These are phyloP conservation scores for Varanus komodoensis DNA, from an alignment of 2,113 vertebrate species.

Conservation along the genomic window DNA sequence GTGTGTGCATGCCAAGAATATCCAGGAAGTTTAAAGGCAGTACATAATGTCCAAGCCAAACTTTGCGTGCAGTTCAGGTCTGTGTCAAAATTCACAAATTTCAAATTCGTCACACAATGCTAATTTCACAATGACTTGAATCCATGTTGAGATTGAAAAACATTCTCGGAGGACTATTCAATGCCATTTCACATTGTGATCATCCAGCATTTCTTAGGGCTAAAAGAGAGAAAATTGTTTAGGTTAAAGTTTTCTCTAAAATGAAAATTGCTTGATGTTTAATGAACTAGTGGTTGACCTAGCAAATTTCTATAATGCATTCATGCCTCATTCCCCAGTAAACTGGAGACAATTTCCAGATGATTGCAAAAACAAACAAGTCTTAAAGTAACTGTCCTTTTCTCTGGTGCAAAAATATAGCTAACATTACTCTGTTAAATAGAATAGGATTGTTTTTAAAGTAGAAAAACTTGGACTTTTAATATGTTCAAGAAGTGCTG, in stretches of 20 bases:
- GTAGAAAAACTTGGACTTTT: neutral
- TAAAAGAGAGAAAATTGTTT: neutral
- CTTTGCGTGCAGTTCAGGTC: neutral
- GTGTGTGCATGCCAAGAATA: neutral
- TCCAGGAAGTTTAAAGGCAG: neutral
- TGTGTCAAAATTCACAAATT: neutral
- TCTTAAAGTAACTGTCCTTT: neutral
- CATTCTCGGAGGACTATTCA: neutral
- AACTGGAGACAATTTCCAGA: constrained; percentile 7
- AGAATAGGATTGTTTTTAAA: neutral
- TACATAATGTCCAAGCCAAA: neutral
- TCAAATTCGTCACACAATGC: neutral
- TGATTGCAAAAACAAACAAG: neutral
- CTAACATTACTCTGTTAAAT: neutral
- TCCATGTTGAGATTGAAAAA: neutral
- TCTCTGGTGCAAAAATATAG: neutral
- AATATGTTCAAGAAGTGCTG: neutral
- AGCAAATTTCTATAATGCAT: neutral
- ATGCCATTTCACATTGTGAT: neutral
- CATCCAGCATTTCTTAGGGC: neutral
- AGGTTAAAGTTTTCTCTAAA: neutral
- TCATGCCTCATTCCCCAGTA: neutral
- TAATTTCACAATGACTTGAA: neutral
- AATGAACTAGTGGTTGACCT: neutral
- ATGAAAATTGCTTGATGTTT: neutral